Evolutionary conservation across 1,140 invertebrate species (phyloP).

Genomic region (Lepidurus couesii): DNA sequence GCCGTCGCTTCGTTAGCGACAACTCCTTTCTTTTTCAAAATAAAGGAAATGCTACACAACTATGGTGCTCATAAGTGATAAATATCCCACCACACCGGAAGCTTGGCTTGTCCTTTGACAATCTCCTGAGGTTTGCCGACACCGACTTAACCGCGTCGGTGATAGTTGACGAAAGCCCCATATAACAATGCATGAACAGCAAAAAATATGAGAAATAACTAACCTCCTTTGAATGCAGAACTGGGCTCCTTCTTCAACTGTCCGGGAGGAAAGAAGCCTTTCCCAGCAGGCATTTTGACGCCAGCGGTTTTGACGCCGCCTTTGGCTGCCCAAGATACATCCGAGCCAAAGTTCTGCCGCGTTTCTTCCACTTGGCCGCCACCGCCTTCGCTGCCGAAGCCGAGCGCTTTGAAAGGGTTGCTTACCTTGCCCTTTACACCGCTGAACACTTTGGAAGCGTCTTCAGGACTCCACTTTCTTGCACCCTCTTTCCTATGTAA

Average conservation of each 20-base stretch:
- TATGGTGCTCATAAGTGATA: background rate
- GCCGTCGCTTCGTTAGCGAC: background rate
- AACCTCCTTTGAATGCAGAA: background rate
- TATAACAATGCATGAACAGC: too few species aligned
- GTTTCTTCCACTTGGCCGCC: background rate
- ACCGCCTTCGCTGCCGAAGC: background rate
- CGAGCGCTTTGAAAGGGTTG: background rate
- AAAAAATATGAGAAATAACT: background rate
- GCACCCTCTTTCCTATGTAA: background rate
- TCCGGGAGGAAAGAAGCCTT: background rate
- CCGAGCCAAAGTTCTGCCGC: background rate
- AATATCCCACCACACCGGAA: too few species aligned
- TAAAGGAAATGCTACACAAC: background rate
- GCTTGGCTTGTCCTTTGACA: too few species aligned
- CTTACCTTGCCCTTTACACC: conserved; percentile 1
- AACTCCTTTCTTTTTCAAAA: background rate
- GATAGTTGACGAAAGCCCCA: too few species aligned
- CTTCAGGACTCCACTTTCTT: background rate
- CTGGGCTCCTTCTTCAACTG: background rate
- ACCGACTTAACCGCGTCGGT: too few species aligned
- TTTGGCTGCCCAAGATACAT: conserved; percentile 1
- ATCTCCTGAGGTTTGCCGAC: too few species aligned
- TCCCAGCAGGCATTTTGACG: background rate
- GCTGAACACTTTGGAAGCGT: background rate
- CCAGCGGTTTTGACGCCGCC: background rate